phyloP scores from a whole-genome alignment of 2,113 vertebrate species.

The Heloderma charlesbogerti region DNA sequence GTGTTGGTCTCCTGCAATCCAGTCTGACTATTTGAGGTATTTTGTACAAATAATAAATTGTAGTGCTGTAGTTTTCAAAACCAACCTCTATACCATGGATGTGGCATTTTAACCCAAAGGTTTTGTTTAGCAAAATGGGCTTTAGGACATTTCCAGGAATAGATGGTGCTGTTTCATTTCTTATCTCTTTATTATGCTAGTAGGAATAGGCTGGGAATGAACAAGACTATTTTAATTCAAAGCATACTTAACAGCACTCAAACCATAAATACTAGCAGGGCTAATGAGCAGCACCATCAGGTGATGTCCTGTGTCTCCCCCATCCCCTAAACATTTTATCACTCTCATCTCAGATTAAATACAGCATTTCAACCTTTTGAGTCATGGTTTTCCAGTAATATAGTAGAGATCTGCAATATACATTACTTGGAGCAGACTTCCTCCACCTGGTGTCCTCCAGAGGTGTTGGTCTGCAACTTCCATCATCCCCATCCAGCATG shows the following conservation, averaged over 20 bases:
- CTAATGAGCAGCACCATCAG: not conserved
- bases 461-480: too few species aligned
- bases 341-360: not conserved
- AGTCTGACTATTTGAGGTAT: slow-evolving; percentile 73
- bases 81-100: slow-evolving; percentile 69
- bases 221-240: not conserved
- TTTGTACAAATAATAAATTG: slow-evolving; percentile 76
- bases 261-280: not conserved
- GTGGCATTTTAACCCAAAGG: slow-evolving; percentile 67
- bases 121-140: slow-evolving; percentile 8
- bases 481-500: too few species aligned
- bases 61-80: slow-evolving; percentile 72
- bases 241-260: not conserved
- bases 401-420: not conserved
- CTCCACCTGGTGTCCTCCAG: too few species aligned
- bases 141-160: slow-evolving; percentile 3
- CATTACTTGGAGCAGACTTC: not conserved
- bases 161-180: slow-evolving; percentile 5
- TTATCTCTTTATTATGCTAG: not conserved
- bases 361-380: not conserved
- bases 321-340: not conserved
- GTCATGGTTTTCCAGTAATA: not conserved
- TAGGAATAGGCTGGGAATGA: not conserved
- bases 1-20: slow-evolving; percentile 70
- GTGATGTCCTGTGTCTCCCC: not conserved